Conservation (phyloP, 1,140 invertebrate species). For the Proctacanthus coquilletti region DNA sequence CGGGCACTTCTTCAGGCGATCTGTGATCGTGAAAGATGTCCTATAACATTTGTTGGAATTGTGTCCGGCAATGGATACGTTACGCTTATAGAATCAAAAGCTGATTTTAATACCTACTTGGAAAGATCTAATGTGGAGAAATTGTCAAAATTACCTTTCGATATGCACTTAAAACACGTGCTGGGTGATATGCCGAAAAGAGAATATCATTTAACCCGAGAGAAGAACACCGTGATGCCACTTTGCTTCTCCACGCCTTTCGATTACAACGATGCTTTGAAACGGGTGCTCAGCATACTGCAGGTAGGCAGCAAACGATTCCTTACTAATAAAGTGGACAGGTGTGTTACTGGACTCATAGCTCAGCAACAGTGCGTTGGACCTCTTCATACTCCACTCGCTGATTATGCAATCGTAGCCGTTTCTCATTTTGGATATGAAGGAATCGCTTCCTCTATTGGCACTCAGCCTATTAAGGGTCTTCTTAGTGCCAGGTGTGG, state of each 20-base stretch:
- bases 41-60: conserved; percentile 81
- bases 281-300: conserved; percentile 72
- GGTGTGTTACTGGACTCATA: conserved; percentile 89
- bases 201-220: conserved; percentile 32
- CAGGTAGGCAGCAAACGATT: conserved; percentile 91
- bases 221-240: conserved; percentile 23
- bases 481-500: conserved; percentile 65
- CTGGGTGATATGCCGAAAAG: conserved; percentile 53
- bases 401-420: conserved; percentile 87
- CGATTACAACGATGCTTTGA: conserved; percentile 47
- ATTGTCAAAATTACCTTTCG: conserved; percentile 39
- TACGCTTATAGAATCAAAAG: conserved; percentile 49
- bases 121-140: conserved; percentile 22
- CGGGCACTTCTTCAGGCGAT: conserved; percentile 51
- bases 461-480: conserved; percentile 93
- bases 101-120: too few relatives aligned
- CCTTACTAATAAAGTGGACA: conserved; percentile 88
- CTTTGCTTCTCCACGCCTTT: conserved; percentile 37
- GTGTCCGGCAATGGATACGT: conserved; percentile 79
- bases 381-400: conserved; percentile 84
- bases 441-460: conserved; percentile 86
- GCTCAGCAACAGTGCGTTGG: conserved; percentile 97
- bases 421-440: conserved; percentile 54
- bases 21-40: conserved; percentile 74
- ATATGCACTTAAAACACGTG: conserved; percentile 78